These are phyloP conservation scores for Danio aesculapii DNA, from an alignment of 2,797 vertebrate species.

Conservation along the genomic window DNA sequence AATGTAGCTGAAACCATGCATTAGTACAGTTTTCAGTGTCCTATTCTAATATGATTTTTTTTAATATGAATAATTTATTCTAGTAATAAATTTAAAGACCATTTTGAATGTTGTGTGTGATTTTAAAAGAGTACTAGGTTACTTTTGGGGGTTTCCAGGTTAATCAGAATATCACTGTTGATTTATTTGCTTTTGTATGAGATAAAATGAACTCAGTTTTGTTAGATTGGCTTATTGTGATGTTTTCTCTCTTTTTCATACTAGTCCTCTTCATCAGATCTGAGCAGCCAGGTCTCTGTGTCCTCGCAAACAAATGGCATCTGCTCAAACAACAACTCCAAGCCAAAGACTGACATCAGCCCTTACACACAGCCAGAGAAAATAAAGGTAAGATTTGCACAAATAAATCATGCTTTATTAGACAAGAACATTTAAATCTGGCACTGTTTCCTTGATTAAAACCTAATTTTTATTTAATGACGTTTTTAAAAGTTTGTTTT, in stretches of 20 bases:
- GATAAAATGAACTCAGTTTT: conserved; percentile 5
- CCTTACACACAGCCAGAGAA: conserved; percentile 71
- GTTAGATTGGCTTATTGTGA: neutral
- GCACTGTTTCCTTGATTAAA: neutral
- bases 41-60: too few species aligned
- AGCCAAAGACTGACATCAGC: conserved; percentile 66
- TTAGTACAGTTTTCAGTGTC: too few species aligned
- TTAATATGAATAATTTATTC: too few species aligned
- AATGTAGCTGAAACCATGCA: too few species aligned
- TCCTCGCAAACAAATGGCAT: conserved; percentile 71
- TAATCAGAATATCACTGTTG: neutral
- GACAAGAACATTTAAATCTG: neutral
- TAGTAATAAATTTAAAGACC: too few species aligned
- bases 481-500: too few species aligned
- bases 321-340: conserved; percentile 72
- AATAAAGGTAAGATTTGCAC: conserved; percentile 76
- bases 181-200: neutral
- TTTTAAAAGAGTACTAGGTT: too few species aligned
- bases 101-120: too few species aligned
- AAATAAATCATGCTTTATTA: neutral
- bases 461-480: too few species aligned
- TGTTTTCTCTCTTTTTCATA: neutral
- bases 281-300: conserved; percentile 60
- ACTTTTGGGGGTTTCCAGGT: neutral
- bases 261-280: conserved; percentile 60